Percentiles rank a stretch among this genome's conserved stretches.
phyloP scores from a whole-genome alignment of 2,888 invertebrate genomes.

The Lagria hirta region DNA sequence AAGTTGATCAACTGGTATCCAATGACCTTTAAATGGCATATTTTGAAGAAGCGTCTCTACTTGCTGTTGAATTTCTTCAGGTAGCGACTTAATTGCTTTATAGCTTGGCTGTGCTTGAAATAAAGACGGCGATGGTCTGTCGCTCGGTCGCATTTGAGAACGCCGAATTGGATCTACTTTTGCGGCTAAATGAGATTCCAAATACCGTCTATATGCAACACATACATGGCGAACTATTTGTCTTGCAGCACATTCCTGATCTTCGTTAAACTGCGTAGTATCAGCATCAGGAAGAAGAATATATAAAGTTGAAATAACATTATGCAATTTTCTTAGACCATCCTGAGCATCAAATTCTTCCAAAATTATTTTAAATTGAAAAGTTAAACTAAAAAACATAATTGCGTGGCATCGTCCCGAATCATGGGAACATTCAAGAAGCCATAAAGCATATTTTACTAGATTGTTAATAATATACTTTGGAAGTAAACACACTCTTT shows the following conservation, averaged over 20 bases:
- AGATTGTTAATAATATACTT: conserved; percentile 74
- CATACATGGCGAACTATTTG: conserved; percentile 91
- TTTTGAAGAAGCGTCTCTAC: conserved; percentile 78
- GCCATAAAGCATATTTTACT: conserved; percentile 90
- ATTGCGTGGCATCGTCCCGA: conserved; percentile 97
- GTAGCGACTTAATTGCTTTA: conserved; percentile 65
- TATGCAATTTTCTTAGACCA: conserved; percentile 89
- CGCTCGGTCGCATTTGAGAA: conserved; percentile 54
- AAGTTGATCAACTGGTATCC: conserved; percentile 89
- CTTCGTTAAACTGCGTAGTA: conserved; percentile 68
- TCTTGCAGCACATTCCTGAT: conserved; percentile 85
- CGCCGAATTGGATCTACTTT: conserved; percentile 73
- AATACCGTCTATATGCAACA: conserved; percentile 84
- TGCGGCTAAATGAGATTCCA: conserved; percentile 84
- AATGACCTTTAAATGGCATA: conserved; percentile 74
- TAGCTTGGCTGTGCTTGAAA: conserved; percentile 53
- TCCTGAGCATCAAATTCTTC: conserved; percentile 94
- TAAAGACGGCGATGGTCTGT: conserved; percentile 45
- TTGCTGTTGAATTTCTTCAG: conserved; percentile 84
- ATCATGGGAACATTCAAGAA: conserved; percentile 89
- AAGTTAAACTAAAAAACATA: conserved; percentile 96
- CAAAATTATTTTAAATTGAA: conserved; percentile 89
- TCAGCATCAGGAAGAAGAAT: conserved; percentile 78
- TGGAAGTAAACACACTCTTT: conserved; percentile 86
- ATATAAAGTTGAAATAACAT: conserved; percentile 87